A percentile compares a stretch with the other conserved stretches of the same genome.
These are phyloP conservation scores for Panzeria rudis DNA, from an alignment of 2,888 invertebrate genomes.

Conservation along the genomic window DNA sequence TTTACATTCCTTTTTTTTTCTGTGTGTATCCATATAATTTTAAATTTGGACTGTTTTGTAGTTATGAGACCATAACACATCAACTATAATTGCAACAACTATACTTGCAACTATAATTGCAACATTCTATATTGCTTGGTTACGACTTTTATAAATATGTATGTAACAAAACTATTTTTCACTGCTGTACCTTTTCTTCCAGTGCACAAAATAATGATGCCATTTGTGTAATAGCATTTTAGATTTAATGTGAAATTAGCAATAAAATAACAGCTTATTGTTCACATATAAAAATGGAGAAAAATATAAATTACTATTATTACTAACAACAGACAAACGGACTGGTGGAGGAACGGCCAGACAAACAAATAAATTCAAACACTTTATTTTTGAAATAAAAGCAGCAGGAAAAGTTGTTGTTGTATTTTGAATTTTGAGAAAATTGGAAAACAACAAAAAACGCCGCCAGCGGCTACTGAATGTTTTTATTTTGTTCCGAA, in stretches of 20 bases:
- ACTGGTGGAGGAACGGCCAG: neutral
- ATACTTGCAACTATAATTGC: too few relatives aligned
- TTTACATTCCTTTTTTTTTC: too few relatives aligned
- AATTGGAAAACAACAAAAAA: slow-evolving; percentile 27
- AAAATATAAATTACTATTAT: slow-evolving; percentile 56
- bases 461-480: slow-evolving; percentile 18
- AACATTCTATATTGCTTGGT: too few relatives aligned
- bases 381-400: slow-evolving; percentile 31
- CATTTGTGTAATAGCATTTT: slow-evolving; percentile 42
- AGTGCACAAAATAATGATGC: slow-evolving; percentile 29
- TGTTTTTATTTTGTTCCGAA: slow-evolving; percentile 9
- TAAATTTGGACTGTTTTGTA: too few relatives aligned
- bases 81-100: too few relatives aligned
- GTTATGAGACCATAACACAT: too few relatives aligned
- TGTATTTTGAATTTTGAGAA: slow-evolving; percentile 1
- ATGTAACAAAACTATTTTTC: neutral
- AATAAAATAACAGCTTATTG: slow-evolving; percentile 43
- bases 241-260: slow-evolving; percentile 52
- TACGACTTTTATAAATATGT: too few relatives aligned
- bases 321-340: slow-evolving; percentile 9
- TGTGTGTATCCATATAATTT: too few relatives aligned
- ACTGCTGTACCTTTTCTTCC: neutral
- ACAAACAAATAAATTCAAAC: slow-evolving; percentile 31
- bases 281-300: slow-evolving; percentile 25
- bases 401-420: slow-evolving; percentile 8